These are phyloP conservation scores for Embidobia sp. DNA, from an alignment of 2,888 invertebrate species.

Conservation along the genomic window DNA sequence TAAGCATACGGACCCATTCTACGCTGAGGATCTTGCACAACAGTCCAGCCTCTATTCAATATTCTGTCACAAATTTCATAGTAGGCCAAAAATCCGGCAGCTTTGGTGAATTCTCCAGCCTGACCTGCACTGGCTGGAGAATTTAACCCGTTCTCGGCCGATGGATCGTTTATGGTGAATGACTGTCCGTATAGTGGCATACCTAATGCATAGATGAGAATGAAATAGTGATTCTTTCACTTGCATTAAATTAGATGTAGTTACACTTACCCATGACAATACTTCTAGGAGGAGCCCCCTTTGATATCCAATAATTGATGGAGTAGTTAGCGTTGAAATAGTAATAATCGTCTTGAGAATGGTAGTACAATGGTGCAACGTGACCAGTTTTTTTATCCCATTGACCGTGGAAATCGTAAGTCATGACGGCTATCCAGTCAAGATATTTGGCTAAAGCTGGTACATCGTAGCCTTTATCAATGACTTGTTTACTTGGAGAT, in stretches of 20 bases:
- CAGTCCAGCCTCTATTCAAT: constrained; percentile 89
- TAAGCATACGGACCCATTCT: constrained; percentile 95
- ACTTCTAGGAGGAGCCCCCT: constrained; percentile 91
- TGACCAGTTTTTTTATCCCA: constrained; percentile 97
- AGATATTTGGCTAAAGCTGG: constrained; percentile 87
- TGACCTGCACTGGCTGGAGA: constrained; percentile 89
- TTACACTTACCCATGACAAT: constrained; percentile 87
- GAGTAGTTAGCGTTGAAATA: constrained; percentile 94
- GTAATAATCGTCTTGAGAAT: constrained; percentile 90
- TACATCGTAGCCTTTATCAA: constrained; percentile 93
- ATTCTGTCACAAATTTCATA: constrained; percentile 95
- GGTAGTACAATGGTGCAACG: constrained; percentile 91
- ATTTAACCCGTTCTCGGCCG: constrained; percentile 84
- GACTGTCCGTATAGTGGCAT: constrained; percentile 95
- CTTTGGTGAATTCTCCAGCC: constrained; percentile 92
- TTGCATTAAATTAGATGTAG: constrained; percentile 80
- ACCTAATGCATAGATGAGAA: constrained; percentile 69
- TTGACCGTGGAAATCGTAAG: constrained; percentile 95
- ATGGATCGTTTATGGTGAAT: constrained; percentile 84
- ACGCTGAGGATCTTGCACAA: constrained; percentile 89
- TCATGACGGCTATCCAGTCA: constrained; percentile 96
- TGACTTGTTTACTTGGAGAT: constrained; percentile 93
- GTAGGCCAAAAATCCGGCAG: constrained; percentile 93
- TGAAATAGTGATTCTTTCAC: neutral
- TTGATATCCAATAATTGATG: constrained; percentile 93